These are phyloP conservation scores for Eudyptes chrysolophus DNA, from an alignment of 2,113 vertebrate species.

Conservation along the genomic window DNA sequence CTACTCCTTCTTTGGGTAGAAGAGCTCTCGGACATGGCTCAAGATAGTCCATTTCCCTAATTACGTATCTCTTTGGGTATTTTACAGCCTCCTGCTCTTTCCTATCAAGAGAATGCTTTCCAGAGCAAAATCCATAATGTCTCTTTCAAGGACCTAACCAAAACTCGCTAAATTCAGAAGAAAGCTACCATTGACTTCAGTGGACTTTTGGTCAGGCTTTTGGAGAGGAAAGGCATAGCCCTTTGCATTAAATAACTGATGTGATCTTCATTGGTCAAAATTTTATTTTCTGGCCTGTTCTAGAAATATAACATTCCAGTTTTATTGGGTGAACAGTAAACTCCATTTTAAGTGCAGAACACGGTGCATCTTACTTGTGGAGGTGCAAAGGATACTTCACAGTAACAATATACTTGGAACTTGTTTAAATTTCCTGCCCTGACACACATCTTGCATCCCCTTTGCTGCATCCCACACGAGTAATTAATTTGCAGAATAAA, in stretches of 20 bases:
- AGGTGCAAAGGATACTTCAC: background rate
- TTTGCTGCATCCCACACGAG: background rate
- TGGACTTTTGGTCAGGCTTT: background rate
- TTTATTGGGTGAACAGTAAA: background rate
- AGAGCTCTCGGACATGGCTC: background rate
- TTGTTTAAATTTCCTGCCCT: background rate
- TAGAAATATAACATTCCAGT: background rate
- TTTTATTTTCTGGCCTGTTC: background rate
- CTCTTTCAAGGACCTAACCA: background rate
- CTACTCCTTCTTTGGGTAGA: background rate
- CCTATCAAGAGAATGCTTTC: background rate
- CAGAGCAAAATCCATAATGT: background rate
- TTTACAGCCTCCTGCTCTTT: background rate
- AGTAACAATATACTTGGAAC: background rate
- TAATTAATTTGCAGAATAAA: background rate
- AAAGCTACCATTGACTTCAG: background rate
- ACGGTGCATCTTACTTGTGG: background rate
- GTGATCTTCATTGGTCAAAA: background rate
- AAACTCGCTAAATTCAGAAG: background rate
- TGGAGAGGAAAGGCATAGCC: background rate
- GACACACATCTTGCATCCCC: background rate
- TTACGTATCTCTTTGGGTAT: background rate
- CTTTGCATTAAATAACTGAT: background rate
- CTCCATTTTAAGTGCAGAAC: background rate
- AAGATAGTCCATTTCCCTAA: background rate